Conservation (phyloP, 1,140 invertebrate genomes). For the Lasaia peninsularis region DNA sequence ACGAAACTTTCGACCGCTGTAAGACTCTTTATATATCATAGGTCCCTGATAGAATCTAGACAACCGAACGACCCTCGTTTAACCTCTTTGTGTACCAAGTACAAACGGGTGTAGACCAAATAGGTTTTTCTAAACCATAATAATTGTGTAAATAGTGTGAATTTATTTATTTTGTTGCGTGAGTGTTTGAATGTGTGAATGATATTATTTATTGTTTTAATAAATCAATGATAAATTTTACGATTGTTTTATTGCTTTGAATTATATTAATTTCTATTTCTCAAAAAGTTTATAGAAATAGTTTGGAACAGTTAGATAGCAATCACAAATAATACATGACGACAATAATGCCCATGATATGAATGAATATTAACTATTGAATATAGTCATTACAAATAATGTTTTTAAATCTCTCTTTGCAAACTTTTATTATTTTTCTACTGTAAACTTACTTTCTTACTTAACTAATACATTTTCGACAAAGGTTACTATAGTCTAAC, state of each 20-base stretch:
- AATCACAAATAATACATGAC: no score
- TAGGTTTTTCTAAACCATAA: constrained; percentile 57
- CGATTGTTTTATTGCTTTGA: constrained; percentile 30
- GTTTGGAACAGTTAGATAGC: no score
- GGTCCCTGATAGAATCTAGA: constrained; percentile 1
- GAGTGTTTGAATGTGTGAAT: constrained; percentile 59
- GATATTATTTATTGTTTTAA: constrained; percentile 69
- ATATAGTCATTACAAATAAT: no score
- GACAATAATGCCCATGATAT: no score
- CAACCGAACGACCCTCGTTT: constrained; percentile 10
- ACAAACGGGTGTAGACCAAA: constrained; percentile 62
- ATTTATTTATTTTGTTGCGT: constrained; percentile 65
- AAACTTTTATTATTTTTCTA: no score
- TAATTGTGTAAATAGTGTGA: constrained; percentile 67
- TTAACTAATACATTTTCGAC: no score
- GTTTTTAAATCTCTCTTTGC: no score
- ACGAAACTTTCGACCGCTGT: neutral
- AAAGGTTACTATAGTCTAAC: no score
- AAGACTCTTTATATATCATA: neutral
- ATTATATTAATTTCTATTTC: no score
- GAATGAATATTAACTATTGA: no score
- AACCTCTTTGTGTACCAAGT: constrained; percentile 5
- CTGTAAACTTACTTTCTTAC: no score
- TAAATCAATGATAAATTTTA: constrained; percentile 39
- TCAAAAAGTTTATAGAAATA: no score